Conservation (phyloP, 2,888 invertebrate genomes). For the Gasteruption jaculator region DNA sequence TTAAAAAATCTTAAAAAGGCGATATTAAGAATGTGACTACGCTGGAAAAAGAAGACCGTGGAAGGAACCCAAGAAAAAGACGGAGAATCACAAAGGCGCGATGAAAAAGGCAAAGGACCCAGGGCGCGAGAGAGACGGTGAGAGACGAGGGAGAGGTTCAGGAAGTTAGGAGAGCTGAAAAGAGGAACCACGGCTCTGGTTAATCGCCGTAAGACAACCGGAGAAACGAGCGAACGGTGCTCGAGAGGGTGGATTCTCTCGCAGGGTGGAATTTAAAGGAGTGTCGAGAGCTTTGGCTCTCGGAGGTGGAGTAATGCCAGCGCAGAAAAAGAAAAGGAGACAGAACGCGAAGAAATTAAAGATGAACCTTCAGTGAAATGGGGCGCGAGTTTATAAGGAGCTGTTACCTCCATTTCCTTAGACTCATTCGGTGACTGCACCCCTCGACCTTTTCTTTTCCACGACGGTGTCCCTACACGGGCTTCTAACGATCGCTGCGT, state of each 20-base stretch:
- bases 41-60: constrained; percentile 30
- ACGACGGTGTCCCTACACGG: no score
- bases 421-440: constrained; percentile 9
- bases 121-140: constrained; percentile 13
- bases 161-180: constrained; percentile 16
- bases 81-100: constrained; percentile 9
- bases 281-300: constrained; percentile 47
- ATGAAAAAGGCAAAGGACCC: constrained; percentile 13
- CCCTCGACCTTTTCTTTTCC: constrained; percentile 18
- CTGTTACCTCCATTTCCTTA: constrained; percentile 18
- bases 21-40: constrained; percentile 51
- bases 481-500: no score
- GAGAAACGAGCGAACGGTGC: constrained; percentile 50
- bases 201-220: constrained; percentile 52
- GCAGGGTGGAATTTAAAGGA: constrained; percentile 45
- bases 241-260: constrained; percentile 27
- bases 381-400: constrained; percentile 50
- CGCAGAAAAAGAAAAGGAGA: constrained; percentile 25
- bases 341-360: constrained; percentile 51
- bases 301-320: no score
- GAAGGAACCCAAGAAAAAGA: constrained; percentile 25
- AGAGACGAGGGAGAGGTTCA: constrained; percentile 19
- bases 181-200: constrained; percentile 39
- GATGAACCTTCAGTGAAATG: constrained; percentile 51
- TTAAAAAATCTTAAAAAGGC: constrained; percentile 51